These are phyloP conservation scores for Rhagoletis zephyria DNA, from an alignment of 1,140 invertebrate species.

Conservation along the genomic window DNA sequence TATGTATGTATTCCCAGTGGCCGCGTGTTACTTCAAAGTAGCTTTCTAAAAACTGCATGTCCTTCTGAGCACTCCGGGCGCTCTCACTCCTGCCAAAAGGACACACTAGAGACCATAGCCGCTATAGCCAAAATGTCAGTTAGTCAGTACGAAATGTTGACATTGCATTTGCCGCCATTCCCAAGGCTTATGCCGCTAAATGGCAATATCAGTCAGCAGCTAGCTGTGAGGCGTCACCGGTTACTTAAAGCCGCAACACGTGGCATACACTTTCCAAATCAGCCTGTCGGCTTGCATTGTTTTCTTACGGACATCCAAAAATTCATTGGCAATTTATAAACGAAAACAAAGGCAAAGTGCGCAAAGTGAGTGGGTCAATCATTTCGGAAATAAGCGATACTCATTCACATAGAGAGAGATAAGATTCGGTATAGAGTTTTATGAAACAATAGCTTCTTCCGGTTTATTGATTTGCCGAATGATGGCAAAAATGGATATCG, in stretches of 20 bases:
- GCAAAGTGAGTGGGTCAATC: neutral
- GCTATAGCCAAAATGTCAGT: neutral
- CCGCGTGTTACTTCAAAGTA: slow-evolving; percentile 28
- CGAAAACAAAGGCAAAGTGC: slow-evolving; percentile 15
- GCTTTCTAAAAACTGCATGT: neutral
- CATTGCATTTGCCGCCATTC: slow-evolving; percentile 34
- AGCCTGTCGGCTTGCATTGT: neutral
- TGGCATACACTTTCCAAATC: slow-evolving; percentile 23
- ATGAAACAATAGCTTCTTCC: too few species aligned
- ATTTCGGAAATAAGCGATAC: neutral
- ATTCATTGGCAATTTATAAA: slow-evolving; percentile 45
- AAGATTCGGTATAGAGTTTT: neutral
- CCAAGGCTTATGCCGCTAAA: neutral
- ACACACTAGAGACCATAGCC: neutral
- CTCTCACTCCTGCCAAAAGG: too few species aligned
- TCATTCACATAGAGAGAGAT: neutral
- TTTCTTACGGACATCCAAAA: slow-evolving; percentile 13
- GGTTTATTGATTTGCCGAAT: neutral
- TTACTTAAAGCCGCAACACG: slow-evolving; percentile 50
- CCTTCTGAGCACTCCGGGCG: neutral
- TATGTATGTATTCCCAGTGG: neutral
- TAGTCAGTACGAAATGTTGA: slow-evolving; percentile 32
- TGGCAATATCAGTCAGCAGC: slow-evolving; percentile 42
- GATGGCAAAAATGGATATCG: too few species aligned
- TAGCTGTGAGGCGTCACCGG: neutral